These are phyloP conservation scores for Planococcus citri DNA, from an alignment of 1,140 invertebrate genomes.

Conservation along the genomic window DNA sequence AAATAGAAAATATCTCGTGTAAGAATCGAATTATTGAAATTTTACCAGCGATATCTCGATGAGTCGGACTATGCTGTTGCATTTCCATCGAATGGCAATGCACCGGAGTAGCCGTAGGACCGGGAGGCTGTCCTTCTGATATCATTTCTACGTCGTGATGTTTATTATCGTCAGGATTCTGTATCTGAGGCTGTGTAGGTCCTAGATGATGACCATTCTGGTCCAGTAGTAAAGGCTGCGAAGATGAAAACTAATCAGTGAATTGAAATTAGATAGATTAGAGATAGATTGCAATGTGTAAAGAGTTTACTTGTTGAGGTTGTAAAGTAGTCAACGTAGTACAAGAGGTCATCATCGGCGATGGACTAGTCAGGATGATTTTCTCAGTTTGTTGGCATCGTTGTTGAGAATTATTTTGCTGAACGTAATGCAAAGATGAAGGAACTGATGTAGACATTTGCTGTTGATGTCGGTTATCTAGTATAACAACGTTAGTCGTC, in stretches of 20 bases:
- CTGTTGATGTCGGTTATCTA: conserved; percentile 23
- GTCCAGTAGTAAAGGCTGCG: background rate
- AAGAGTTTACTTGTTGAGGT: conserved; percentile 11
- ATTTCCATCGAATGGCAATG: conserved; percentile 36
- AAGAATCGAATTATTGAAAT: too few relatives aligned
- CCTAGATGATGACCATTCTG: background rate
- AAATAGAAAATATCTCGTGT: too few relatives aligned
- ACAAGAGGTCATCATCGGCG: conserved; percentile 24
- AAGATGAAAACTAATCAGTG: background rate
- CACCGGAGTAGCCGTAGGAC: conserved; percentile 39
- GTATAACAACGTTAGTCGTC: conserved; percentile 24
- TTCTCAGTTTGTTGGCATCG: background rate
- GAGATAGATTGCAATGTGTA: background rate
- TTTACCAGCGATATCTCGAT: conserved; percentile 28
- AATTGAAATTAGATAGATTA: background rate
- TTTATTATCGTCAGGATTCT: background rate
- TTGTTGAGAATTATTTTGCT: conserved; percentile 15
- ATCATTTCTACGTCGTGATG: conserved; percentile 27
- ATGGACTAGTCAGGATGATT: conserved; percentile 26
- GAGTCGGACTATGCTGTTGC: conserved; percentile 33
- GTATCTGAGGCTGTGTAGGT: background rate
- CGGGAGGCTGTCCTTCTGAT: conserved; percentile 38
- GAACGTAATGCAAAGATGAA: conserved; percentile 19
- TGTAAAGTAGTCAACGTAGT: conserved; percentile 13
- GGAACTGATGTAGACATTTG: background rate